Evolutionary conservation across 2,888 invertebrate genomes (phyloP).

Genomic region (Limnephilus auricula): DNA sequence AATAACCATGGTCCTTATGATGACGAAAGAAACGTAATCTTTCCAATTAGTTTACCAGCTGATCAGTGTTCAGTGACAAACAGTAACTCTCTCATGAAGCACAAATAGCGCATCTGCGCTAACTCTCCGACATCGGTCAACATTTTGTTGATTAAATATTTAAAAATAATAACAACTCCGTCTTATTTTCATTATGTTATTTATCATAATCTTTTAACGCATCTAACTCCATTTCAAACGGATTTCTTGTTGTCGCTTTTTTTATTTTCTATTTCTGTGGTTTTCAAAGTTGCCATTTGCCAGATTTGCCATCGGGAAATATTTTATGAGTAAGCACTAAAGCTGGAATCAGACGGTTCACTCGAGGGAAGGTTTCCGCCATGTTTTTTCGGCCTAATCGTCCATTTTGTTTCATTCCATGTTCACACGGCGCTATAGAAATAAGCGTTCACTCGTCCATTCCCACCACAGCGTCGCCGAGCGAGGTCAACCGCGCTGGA

Average conservation of each 20-base stretch:
- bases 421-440: too few relatives aligned
- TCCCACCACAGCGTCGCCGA: too few relatives aligned
- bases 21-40: slow-evolving; percentile 5
- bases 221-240: slow-evolving; percentile 34
- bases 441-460: too few relatives aligned
- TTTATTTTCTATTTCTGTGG: slow-evolving; percentile 30
- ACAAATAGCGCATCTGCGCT: slow-evolving; percentile 51
- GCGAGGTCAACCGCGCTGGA: too few relatives aligned
- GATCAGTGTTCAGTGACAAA: slow-evolving; percentile 27
- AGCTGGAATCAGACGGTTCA: too few relatives aligned
- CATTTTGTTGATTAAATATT: slow-evolving; percentile 36
- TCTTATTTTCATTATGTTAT: slow-evolving; percentile 45
- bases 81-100: slow-evolving; percentile 31
- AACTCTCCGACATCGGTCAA: background rate
- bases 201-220: slow-evolving; percentile 27
- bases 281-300: background rate
- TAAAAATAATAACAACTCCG: background rate
- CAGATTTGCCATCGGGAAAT: background rate
- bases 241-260: slow-evolving; percentile 46
- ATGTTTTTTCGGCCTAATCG: too few relatives aligned
- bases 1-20: slow-evolving; percentile 60
- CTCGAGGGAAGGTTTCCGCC: too few relatives aligned
- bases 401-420: too few relatives aligned
- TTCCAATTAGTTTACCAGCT: slow-evolving; percentile 58
- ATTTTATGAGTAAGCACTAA: too few relatives aligned